Conservation (phyloP, 2,797 vertebrate species). For the Oreochromis grahami region DNA sequence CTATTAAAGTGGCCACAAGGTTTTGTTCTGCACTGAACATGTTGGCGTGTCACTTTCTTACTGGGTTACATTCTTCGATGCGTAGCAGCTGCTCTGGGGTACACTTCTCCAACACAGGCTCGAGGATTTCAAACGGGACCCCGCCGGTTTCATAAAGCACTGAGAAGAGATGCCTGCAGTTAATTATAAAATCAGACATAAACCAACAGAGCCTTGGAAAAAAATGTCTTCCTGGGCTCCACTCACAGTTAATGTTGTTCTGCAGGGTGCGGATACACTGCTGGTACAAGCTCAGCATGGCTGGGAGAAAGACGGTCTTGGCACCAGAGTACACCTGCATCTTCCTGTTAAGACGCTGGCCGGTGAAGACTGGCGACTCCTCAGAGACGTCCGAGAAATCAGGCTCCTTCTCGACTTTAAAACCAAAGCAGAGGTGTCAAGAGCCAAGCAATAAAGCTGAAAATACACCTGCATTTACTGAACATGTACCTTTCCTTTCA, state of each 20-base stretch:
- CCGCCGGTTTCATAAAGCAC: conserved; percentile 87
- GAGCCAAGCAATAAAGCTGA: not conserved
- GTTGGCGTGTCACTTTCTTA: conserved; percentile 61
- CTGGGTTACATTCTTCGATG: conserved; percentile 88
- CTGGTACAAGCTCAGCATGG: conserved; percentile 86
- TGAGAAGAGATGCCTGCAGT: conserved; percentile 54
- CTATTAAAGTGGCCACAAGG: not conserved
- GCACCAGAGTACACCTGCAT: conserved; percentile 90
- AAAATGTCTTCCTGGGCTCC: not conserved
- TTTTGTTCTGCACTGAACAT: not conserved
- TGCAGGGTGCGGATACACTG: conserved; percentile 88
- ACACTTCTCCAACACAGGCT: conserved; percentile 87
- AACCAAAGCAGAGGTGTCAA: not conserved
- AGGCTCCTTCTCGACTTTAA: conserved; percentile 42
- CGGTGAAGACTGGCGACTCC: conserved; percentile 75
- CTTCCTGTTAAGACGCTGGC: conserved; percentile 83
- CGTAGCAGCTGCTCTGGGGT: conserved; percentile 85
- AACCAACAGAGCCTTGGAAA: not conserved
- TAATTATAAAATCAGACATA: conserved; percentile 20
- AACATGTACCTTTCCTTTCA: conserved; percentile 76
- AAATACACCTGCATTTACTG: not conserved
- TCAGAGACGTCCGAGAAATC: conserved; percentile 52
- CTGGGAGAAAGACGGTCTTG: conserved; percentile 78
- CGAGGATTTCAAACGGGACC: conserved; percentile 88
- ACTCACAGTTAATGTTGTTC: conserved; percentile 89